Conservation (phyloP, 2,113 vertebrate genomes). For the Pterocles gutturalis region DNA sequence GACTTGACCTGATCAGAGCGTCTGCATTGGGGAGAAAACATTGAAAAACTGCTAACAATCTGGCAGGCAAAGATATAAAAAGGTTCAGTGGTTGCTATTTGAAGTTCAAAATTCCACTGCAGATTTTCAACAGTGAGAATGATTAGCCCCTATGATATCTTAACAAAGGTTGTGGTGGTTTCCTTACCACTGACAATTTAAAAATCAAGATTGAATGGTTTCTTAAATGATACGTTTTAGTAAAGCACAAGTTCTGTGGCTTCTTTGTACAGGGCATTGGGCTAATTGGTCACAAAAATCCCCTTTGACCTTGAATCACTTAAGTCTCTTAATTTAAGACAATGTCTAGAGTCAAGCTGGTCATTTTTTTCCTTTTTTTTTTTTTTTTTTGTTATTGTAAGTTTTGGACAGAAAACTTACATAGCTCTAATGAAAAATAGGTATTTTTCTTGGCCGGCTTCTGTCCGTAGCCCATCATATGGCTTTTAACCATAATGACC, state of each 20-base stretch:
- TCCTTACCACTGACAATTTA: constrained; percentile 9
- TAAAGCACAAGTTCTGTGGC: constrained; percentile 39
- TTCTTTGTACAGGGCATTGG: not conserved
- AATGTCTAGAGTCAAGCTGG: not conserved
- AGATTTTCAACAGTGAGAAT: constrained; percentile 44
- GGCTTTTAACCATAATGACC: not conserved
- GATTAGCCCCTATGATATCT: constrained; percentile 40
- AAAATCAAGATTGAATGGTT: constrained; percentile 56
- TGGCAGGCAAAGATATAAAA: constrained; percentile 21
- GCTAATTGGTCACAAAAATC: constrained; percentile 30
- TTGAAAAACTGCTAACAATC: constrained; percentile 47
- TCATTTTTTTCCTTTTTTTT: not conserved
- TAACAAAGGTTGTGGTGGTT: constrained; percentile 55
- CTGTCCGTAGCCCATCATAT: not conserved
- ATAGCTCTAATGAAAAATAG: not conserved
- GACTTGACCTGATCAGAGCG: constrained; percentile 49
- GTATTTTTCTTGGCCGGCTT: not conserved
- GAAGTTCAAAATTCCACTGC: constrained; percentile 51
- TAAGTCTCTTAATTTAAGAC: not conserved
- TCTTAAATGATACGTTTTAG: constrained; percentile 53
- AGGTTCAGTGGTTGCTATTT: constrained; percentile 55
- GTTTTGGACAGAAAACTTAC: not conserved
- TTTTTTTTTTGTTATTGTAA: not conserved
- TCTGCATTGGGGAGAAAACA: not conserved
- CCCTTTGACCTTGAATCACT: constrained; percentile 16